Evolutionary conservation across 2,113 vertebrate genomes (phyloP), one percentile per base, ranked within the genome.

Genomic region (Microtus oregoni): DNA sequence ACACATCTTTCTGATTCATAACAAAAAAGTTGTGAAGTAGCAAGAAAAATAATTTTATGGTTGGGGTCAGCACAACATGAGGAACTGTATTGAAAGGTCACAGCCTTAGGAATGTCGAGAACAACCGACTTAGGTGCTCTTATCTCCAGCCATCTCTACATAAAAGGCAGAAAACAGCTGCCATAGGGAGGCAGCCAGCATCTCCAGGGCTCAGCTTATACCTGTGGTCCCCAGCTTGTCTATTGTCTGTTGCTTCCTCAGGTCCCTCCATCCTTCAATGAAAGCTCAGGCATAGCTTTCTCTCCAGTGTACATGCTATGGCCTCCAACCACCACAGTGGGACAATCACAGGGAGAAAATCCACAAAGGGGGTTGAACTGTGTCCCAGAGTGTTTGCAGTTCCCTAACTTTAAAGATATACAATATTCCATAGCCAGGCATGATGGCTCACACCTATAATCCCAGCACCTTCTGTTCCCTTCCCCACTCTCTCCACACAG

Each of bases 301-400:
- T 93, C 61, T 9, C 82, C 86, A 73, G 82, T 52, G 72, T 76
- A 90, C 6, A 41, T 76, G n/a, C 65, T n/a, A 28, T 30, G 44
- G 41, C 55, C 35, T 86, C 41, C 61, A 94, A 44, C 61, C 61
- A 75, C 83, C 77, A 91, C 77, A 63, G 10, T 87, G 91, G 38
- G 96, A 95, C 97, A 91, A 44, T 78, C 73, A 92, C 82, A 91
- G 91, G 89, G 95, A 96, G 96, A 91, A 92, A 96, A 82, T 86
- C 73, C 68, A 94, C 81, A 83, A 44, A 94, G 90, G 73, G 41
- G 35, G n/a, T 78, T 47, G n/a, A 86, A 89, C 93, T 91, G 91
- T 86, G 86, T 78, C 86, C 95, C 73, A 11, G 72, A 96, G 73
- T 92, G 52, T 44, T 96, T 97, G 96, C 83, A 78, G 68, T 94